Conservation (phyloP, 2,888 invertebrate species). For the Nymphalis c-album region DNA sequence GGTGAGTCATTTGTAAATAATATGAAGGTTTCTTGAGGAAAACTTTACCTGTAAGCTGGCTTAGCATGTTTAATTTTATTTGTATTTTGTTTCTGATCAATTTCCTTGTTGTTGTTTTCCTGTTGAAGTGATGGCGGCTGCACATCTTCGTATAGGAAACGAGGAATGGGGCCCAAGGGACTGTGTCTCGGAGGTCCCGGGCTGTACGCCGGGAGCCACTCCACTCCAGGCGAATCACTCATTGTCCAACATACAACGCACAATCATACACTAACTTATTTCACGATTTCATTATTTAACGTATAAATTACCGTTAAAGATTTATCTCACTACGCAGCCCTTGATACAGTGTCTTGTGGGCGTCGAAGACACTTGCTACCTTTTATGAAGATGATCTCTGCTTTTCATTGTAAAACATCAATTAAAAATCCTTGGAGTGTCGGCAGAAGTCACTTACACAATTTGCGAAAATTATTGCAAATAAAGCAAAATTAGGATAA, state of each 20-base stretch:
- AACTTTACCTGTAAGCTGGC: conserved; percentile 80
- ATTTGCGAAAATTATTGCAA: conserved; percentile 45
- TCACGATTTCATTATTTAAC: conserved; percentile 40
- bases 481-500: conserved; percentile 52
- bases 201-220: conserved; percentile 79
- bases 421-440: conserved; percentile 77
- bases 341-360: conserved; percentile 53
- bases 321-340: conserved; percentile 49
- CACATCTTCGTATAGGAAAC: conserved; percentile 76
- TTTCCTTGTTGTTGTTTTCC: conserved; percentile 76
- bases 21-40: conserved; percentile 50
- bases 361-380: conserved; percentile 65
- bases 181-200: conserved; percentile 78
- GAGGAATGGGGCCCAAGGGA: conserved; percentile 74
- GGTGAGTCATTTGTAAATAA: conserved; percentile 41
- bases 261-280: conserved; percentile 50
- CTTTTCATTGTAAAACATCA: conserved; percentile 66
- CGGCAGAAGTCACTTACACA: conserved; percentile 58
- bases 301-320: conserved; percentile 45
- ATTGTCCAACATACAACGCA: conserved; percentile 65
- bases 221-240: conserved; percentile 78
- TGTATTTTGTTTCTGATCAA: conserved; percentile 69
- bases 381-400: conserved; percentile 70
- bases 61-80: conserved; percentile 80
- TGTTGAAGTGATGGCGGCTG: conserved; percentile 67